These are phyloP conservation scores for Cebidichthys violaceus DNA, from an alignment of 2,113 vertebrate genomes.

Conservation along the genomic window DNA sequence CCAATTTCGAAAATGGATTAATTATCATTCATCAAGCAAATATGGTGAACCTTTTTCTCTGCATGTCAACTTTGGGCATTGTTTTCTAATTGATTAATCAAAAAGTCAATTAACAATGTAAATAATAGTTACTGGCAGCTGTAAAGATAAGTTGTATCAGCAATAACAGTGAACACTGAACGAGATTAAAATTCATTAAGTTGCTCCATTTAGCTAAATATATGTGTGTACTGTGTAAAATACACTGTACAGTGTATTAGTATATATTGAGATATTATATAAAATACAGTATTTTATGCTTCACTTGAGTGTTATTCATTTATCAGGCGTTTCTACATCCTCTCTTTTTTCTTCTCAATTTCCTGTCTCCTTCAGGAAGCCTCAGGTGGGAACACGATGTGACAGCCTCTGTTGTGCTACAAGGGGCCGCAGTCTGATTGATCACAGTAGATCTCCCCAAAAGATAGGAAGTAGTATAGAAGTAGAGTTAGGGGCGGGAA, in stretches of 20 bases:
- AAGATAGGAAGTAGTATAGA: not conserved
- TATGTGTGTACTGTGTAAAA: too few relatives aligned
- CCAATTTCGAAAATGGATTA: not conserved
- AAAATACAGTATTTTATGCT: not conserved
- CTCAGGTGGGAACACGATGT: constrained; percentile 1
- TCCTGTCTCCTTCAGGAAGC: not conserved
- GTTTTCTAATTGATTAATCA: not conserved
- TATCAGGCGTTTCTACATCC: not conserved
- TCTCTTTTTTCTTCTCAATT: not conserved
- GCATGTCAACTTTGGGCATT: not conserved
- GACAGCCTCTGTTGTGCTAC: not conserved
- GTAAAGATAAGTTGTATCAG: not conserved
- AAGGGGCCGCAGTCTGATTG: not conserved
- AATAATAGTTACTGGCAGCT: not conserved
- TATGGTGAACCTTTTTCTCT: not conserved
- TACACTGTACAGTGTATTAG: not conserved
- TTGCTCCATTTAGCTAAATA: not conserved
- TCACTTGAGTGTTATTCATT: not conserved
- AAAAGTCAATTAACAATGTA: not conserved
- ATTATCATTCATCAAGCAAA: not conserved
- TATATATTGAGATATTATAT: not conserved
- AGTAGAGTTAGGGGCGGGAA: constrained; percentile 19
- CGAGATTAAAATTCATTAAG: not conserved
- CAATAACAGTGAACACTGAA: not conserved
- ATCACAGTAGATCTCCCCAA: constrained; percentile 7